Evolutionary conservation across 2,888 invertebrate genomes (phyloP).

Genomic region (Drosophila incognita): DNA sequence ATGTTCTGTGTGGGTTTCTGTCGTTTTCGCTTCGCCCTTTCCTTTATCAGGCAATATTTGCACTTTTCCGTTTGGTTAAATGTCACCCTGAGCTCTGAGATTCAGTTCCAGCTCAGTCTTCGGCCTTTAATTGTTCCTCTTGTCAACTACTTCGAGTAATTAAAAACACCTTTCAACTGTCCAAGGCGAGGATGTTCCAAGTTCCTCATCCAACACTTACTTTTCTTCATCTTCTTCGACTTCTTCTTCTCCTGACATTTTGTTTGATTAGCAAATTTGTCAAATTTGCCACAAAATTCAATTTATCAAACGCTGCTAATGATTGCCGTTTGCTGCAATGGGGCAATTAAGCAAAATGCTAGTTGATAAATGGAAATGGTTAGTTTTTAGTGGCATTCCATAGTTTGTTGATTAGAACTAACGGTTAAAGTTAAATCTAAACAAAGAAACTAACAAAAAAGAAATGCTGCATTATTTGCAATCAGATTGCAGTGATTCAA

Average conservation of each 20-base stretch:
- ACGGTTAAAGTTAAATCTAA: neutral
- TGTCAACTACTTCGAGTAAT: conserved; percentile 78
- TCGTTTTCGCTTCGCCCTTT: conserved; percentile 25
- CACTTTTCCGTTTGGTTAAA: conserved; percentile 80
- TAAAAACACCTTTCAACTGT: conserved; percentile 84
- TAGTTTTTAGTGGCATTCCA: neutral
- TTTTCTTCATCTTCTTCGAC: neutral
- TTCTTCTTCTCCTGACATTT: conserved; percentile 26
- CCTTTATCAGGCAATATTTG: conserved; percentile 69
- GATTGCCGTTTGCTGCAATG: conserved; percentile 55
- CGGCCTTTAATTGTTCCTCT: conserved; percentile 67
- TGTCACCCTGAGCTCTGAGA: conserved; percentile 51
- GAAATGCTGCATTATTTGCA: neutral
- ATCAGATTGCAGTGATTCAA: neutral
- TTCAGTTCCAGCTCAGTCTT: conserved; percentile 26
- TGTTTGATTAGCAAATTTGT: conserved; percentile 73
- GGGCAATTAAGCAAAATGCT: conserved; percentile 4
- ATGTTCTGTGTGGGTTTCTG: conserved; percentile 77
- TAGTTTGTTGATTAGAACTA: neutral
- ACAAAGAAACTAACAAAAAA: neutral
- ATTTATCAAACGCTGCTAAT: conserved; percentile 76
- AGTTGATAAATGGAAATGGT: conserved; percentile 4
- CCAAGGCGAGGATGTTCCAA: conserved; percentile 46
- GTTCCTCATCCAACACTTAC: neutral
- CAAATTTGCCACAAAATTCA: conserved; percentile 66